Base-by-base conservation (phyloP, 2,113 vertebrate species). In the Megaleporinus macrocephalus region DNA sequence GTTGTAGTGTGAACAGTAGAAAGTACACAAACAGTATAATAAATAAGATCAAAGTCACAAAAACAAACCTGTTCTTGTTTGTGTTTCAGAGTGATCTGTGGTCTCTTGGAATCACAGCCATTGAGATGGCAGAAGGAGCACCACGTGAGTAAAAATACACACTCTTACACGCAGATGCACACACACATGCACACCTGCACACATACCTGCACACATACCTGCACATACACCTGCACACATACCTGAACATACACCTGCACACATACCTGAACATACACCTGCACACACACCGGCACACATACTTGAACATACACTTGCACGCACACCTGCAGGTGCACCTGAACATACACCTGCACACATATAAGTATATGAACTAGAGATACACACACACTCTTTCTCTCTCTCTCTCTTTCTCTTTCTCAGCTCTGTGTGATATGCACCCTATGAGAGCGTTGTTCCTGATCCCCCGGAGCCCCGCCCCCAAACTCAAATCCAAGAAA, bases 381-480 rank as follows among this genome's bases (percentile, higher is more conserved):
- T n/a, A n/a, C n/a, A n/a, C n/a, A n/a, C n/a, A n/a, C n/a, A n/a
- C 26, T 33, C 63, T n/a, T 14, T 24, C 36, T 70, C 26, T n/a
- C 22, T 15, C 41, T 44, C 12, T 44, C n/a, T 16, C 47, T 53
- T 18, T 51, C 49, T 27, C n/a, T 69, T n/a, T 26, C 44, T 47
- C 69, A 61, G 66, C 24, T 49, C 36, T 47, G 14, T 27, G 66
- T 70, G 36, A 44, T 4, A 44, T 99, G 96, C 97, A 99, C 84
- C 97, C 97, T 69, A 99, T 99, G 97, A 96, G 97, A 89, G 98
- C 97, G 63, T 95, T 99, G 86, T 98, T 99, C 91, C 96, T 99
- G 86, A 99, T 99, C 85, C 97, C 97, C 14, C 95, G 97, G 83
- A 99, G 97, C 89, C 96, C 97, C 0, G 95, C 98, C 0, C 98